These are phyloP conservation scores for Monoplex corrugatus DNA, from an alignment of 2,888 invertebrate genomes.

Conservation along the genomic window DNA sequence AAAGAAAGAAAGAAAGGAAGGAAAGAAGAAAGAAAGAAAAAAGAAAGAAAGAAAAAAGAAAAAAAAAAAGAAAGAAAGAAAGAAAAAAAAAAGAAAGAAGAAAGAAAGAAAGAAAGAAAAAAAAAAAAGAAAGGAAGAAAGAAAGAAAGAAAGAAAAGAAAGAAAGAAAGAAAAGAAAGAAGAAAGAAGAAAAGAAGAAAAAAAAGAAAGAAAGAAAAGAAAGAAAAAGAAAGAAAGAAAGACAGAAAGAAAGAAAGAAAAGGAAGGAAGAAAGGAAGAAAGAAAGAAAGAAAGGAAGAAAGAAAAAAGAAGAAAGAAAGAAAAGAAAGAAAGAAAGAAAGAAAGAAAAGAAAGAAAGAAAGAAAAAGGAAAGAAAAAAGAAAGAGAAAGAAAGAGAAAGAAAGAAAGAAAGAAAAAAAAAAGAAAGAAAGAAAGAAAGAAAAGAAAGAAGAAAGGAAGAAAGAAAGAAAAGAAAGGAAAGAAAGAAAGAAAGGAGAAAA, in stretches of 20 bases:
- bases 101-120: too few relatives aligned
- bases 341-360: too few relatives aligned
- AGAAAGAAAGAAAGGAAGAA: too few relatives aligned
- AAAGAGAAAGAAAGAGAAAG: too few relatives aligned
- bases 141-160: too few relatives aligned
- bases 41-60: background rate
- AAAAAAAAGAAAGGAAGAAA: too few relatives aligned
- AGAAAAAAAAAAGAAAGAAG: too few relatives aligned
- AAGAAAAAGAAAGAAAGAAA: too few relatives aligned
- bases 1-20: background rate
- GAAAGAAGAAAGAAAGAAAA: background rate
- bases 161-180: too few relatives aligned
- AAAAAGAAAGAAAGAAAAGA: too few relatives aligned
- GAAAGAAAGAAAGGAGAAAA: background rate
- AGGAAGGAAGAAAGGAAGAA: background rate
- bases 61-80: background rate
- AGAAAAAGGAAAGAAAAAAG: background rate
- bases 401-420: background rate
- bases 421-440: background rate
- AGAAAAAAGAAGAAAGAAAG: background rate
- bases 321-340: background rate
- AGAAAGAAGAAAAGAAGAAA: too few relatives aligned
- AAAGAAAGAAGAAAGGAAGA: background rate
- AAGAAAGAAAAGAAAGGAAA: background rate
- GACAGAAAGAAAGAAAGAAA: background rate